Evolutionary conservation across 2,888 invertebrate species (phyloP).

Genomic region (Meghimatium bilineatum): DNA sequence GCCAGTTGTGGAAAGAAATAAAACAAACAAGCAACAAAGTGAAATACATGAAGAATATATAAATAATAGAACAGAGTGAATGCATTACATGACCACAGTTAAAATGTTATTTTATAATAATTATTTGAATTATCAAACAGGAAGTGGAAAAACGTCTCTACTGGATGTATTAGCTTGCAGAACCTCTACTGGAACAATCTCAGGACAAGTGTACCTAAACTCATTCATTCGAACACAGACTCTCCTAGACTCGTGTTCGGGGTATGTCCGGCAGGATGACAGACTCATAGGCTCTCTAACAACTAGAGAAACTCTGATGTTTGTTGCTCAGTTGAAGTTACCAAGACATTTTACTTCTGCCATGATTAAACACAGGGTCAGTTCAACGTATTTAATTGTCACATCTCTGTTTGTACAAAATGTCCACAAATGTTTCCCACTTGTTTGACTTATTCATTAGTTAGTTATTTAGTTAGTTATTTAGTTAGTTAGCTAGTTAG

Average conservation of each 20-base stretch:
- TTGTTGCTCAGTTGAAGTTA: slow-evolving; percentile 76
- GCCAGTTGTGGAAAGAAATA: too few species aligned
- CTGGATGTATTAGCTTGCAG: slow-evolving; percentile 88
- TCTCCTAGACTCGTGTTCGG: slow-evolving; percentile 80
- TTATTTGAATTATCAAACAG: slow-evolving; percentile 79
- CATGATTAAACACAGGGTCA: slow-evolving; percentile 39
- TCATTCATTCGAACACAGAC: slow-evolving; percentile 84
- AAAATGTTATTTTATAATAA: too few species aligned
- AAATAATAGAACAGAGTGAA: neutral
- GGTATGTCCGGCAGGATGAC: slow-evolving; percentile 91
- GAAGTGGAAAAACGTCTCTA: slow-evolving; percentile 95
- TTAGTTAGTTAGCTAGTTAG: too few species aligned
- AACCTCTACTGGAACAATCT: slow-evolving; percentile 84
- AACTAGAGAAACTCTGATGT: slow-evolving; percentile 84
- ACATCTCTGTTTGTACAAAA: too few species aligned
- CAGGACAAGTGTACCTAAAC: slow-evolving; percentile 93
- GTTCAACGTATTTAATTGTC: neutral
- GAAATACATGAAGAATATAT: too few species aligned
- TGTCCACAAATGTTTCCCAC: too few species aligned
- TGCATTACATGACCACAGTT: neutral
- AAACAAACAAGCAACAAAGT: too few species aligned
- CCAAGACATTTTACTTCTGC: slow-evolving; percentile 73
- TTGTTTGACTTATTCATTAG: too few species aligned
- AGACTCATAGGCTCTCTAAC: slow-evolving; percentile 90
- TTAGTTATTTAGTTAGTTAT: too few species aligned